Percentiles rank a stretch among this genome's conserved stretches.
phyloP scores from a whole-genome alignment of 2,888 invertebrate genomes.

The Tachina lurida region DNA sequence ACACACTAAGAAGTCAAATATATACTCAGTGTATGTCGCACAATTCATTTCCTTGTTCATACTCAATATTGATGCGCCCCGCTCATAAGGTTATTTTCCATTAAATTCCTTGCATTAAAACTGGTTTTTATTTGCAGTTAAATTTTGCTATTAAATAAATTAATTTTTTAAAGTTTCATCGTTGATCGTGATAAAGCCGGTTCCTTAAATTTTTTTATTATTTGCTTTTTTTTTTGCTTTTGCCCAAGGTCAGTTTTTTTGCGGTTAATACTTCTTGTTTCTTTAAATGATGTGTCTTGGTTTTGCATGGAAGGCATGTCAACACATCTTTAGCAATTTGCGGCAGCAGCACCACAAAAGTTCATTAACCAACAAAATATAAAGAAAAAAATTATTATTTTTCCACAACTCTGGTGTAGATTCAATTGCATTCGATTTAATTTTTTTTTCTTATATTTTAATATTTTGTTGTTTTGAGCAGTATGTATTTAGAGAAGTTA shows the following conservation, averaged over 20 bases:
- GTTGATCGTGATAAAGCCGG: constrained; percentile 38
- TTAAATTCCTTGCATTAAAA: constrained; percentile 36
- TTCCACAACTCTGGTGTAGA: background rate
- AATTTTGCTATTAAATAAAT: constrained; percentile 9
- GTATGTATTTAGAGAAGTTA: too few species aligned
- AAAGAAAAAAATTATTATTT: constrained; percentile 8
- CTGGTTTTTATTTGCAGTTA: constrained; percentile 45
- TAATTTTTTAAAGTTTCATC: background rate
- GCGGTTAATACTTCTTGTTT: constrained; percentile 19
- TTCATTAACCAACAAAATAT: constrained; percentile 44
- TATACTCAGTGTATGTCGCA: background rate
- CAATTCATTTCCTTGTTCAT: constrained; percentile 53
- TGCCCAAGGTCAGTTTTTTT: constrained; percentile 53
- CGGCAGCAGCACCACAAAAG: constrained; percentile 2
- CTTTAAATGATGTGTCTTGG: background rate
- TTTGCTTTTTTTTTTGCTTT: background rate
- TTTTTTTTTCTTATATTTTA: background rate
- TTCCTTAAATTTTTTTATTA: constrained; percentile 21
- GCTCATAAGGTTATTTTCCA: constrained; percentile 25
- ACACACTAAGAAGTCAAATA: too few species aligned
- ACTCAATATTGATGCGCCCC: background rate
- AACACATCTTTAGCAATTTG: constrained; percentile 2
- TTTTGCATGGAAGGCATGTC: constrained; percentile 16
- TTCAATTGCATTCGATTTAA: constrained; percentile 17
- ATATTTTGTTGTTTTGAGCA: background rate